Evolutionary conservation across 2,113 vertebrate genomes (phyloP), one percentile per base, ranked within the genome.

Genomic region (Manacus vitellinus): DNA sequence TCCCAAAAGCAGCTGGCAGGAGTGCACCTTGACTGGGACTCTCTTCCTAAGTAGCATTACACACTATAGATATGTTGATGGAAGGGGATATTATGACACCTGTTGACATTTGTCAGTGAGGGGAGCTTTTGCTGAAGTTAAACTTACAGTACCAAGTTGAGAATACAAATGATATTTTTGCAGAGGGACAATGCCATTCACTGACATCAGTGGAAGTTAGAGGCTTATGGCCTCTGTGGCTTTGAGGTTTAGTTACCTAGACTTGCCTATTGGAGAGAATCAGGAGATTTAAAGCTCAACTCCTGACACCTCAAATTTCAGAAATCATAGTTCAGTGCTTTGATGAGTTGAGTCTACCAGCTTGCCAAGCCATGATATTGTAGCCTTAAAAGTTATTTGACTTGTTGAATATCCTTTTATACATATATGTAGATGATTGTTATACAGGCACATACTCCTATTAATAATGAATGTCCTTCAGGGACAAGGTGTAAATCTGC

Each of bases 161-260:
- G 49, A 51, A 87, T 33, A 47, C 8, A 73, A 55, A 35, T 6
- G 1, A 8, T 30, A 18, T 43, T 95, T 89, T 82, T 51, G 24
- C 75, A 90, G 61, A 61, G 31, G 8, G 31, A 70, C 44, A 68
- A 49, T 7, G 10, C 10, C 14, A 28, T 73, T 37, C 17, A 35
- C 9, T 58, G 71, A 54, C 33, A 41, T 7, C 9, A 24, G 15
- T 31, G 7, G 46, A 56, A 82, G 43, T 52, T 15, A 54, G 24
- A 52, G 12, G 22, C 11, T 81, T 39, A 23, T 0, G 0, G 22
- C 20, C 12, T 72, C 37, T 49, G 12, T 10, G 33, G 14, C 18
- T 79, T 41, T 46, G 58, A 79, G 67, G 10, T 77, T 49, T 31
- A 24, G 5, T 73, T 73, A 74, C 33, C 35, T 18, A 79, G 28